These are phyloP conservation scores for Vidua macroura DNA, from an alignment of 2,113 vertebrate genomes.

Conservation along the genomic window DNA sequence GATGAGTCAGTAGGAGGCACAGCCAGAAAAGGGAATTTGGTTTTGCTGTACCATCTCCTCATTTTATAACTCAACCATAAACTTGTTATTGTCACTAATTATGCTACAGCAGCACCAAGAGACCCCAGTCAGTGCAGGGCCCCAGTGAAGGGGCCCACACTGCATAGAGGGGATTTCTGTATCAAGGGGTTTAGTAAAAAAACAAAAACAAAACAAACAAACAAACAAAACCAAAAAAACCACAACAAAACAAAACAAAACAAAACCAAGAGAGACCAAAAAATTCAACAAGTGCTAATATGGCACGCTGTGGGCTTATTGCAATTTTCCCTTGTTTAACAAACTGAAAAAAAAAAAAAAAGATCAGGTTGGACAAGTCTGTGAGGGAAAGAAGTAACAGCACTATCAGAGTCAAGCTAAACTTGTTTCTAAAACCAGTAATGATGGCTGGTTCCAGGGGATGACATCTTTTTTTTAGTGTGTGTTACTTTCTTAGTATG, in stretches of 20 bases:
- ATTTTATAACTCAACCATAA: background rate
- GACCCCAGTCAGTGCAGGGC: background rate
- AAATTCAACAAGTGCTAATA: background rate
- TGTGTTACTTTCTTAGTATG: background rate
- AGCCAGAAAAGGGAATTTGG: background rate
- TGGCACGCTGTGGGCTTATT: background rate
- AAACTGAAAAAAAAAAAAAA: background rate
- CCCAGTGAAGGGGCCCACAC: background rate
- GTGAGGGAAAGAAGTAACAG: background rate
- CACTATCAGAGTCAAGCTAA: background rate
- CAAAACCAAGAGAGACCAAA: background rate
- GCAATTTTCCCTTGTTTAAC: background rate
- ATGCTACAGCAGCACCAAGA: slow-evolving; percentile 31
- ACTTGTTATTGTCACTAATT: background rate
- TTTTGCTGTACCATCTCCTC: background rate
- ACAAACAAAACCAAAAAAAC: no score
- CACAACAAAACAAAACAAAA: background rate
- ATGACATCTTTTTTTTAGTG: background rate
- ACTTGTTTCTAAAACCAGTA: background rate
- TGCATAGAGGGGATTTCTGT: background rate
- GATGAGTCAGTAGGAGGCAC: slow-evolving; percentile 21
- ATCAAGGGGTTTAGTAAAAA: background rate
- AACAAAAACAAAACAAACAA: background rate
- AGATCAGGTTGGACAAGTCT: background rate
- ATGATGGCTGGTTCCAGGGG: background rate